These are phyloP conservation scores for Hiodon tergisus DNA, from an alignment of 2,113 vertebrate genomes.

Conservation along the genomic window DNA sequence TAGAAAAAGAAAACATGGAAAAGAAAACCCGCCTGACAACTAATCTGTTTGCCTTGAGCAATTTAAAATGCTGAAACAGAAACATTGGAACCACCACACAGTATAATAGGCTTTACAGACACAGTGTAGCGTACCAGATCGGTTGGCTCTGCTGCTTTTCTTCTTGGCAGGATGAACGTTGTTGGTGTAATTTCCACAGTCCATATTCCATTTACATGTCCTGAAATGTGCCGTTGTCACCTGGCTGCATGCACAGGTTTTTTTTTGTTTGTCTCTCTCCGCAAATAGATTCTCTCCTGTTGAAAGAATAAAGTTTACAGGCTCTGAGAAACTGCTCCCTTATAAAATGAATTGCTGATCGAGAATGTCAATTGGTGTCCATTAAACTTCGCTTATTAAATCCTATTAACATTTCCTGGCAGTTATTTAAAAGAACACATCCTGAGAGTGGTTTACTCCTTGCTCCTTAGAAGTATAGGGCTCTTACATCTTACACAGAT, in stretches of 20 bases:
- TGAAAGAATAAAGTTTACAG: neutral
- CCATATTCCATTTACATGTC: neutral
- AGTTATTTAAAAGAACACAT: no score
- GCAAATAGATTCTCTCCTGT: neutral
- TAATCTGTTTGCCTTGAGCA: conserved; percentile 20
- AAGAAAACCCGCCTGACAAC: neutral
- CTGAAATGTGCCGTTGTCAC: conserved; percentile 1
- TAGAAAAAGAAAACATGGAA: neutral
- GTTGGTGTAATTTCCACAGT: neutral
- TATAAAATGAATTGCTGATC: neutral
- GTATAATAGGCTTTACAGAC: conserved; percentile 6
- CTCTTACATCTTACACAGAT: no score
- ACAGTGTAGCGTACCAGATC: conserved; percentile 9
- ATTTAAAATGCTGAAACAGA: conserved; percentile 14
- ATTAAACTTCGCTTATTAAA: no score
- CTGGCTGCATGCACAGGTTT: neutral
- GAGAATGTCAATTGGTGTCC: no score
- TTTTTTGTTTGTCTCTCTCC: neutral
- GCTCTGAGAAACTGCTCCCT: neutral
- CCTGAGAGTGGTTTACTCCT: no score
- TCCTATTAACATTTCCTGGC: no score
- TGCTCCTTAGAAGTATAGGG: no score
- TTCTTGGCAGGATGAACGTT: neutral
- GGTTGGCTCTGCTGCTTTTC: neutral
- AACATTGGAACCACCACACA: conserved; percentile 20